These are phyloP conservation scores for Dinoponera quadriceps DNA, from an alignment of 1,140 invertebrate species.

Conservation along the genomic window DNA sequence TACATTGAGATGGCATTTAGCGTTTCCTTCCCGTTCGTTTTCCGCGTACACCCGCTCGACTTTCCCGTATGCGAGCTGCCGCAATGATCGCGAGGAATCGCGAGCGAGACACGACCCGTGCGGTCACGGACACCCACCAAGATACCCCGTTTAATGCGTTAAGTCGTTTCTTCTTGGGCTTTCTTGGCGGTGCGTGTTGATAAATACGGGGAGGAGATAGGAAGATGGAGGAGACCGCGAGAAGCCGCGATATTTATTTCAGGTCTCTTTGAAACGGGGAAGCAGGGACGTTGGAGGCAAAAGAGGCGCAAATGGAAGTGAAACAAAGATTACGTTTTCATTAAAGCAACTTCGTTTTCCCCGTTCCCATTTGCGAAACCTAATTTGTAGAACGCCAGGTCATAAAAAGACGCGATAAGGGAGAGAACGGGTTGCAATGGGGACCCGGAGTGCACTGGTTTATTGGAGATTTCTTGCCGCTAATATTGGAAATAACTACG, in stretches of 20 bases:
- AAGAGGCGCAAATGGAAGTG: slow-evolving; percentile 40
- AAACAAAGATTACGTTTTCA: slow-evolving; percentile 54
- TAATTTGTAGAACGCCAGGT: slow-evolving; percentile 16
- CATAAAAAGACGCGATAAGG: slow-evolving; percentile 11
- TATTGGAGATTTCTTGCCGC: neutral
- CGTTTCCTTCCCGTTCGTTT: slow-evolving; percentile 35
- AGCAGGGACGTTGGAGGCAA: neutral
- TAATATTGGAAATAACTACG: neutral
- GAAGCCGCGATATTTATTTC: neutral
- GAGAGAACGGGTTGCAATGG: slow-evolving; percentile 21
- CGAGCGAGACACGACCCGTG: too few species aligned
- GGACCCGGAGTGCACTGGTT: slow-evolving; percentile 9
- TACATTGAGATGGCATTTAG: slow-evolving; percentile 42
- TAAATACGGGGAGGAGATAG: neutral
- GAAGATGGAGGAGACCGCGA: neutral
- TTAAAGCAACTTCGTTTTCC: slow-evolving; percentile 33
- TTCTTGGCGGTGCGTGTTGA: neutral
- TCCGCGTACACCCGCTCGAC: neutral
- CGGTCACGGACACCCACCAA: neutral
- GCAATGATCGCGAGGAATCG: neutral
- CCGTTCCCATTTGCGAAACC: slow-evolving; percentile 31
- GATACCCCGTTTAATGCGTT: neutral
- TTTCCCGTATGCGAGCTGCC: neutral
- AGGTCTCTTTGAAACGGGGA: slow-evolving; percentile 13
- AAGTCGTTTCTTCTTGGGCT: neutral